Evolutionary conservation across 2,113 vertebrate genomes (phyloP).

Genomic region (Campylorhamphus procurvoides): DNA sequence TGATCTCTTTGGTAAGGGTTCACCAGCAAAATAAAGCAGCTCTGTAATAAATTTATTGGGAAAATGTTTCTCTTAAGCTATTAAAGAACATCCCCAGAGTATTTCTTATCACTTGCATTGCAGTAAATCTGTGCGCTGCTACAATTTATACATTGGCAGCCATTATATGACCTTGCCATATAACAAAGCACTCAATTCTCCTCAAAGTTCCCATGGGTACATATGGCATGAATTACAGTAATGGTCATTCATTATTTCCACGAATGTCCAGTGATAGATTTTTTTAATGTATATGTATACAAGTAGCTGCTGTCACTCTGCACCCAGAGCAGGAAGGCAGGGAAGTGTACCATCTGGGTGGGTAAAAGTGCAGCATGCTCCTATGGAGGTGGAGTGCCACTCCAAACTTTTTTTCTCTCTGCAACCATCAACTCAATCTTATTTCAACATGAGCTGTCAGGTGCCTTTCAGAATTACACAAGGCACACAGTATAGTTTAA

Average conservation of each 20-base stretch:
- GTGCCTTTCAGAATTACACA: not conserved
- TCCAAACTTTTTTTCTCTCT: not conserved
- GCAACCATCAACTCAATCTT: not conserved
- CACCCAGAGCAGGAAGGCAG: not conserved
- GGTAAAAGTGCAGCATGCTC: not conserved
- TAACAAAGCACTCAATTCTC: not conserved
- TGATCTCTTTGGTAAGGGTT: not conserved
- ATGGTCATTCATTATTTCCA: not conserved
- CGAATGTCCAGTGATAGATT: not conserved
- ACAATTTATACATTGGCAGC: not conserved
- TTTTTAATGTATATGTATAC: not conserved
- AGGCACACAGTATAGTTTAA: not conserved
- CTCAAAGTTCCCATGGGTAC: not conserved
- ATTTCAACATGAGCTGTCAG: not conserved
- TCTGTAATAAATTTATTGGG: not conserved
- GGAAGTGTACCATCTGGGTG: not conserved
- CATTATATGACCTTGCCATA: fast-evolving
- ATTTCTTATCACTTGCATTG: not conserved
- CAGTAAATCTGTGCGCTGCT: not conserved
- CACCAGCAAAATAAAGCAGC: not conserved
- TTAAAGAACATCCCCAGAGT: not conserved
- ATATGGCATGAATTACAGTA: not conserved
- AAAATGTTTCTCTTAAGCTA: not conserved
- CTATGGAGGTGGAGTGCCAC: not conserved
- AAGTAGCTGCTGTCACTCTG: not conserved